Base-by-base conservation (phyloP, 2,888 invertebrate species). In the Polydrusus pterygomalis region DNA sequence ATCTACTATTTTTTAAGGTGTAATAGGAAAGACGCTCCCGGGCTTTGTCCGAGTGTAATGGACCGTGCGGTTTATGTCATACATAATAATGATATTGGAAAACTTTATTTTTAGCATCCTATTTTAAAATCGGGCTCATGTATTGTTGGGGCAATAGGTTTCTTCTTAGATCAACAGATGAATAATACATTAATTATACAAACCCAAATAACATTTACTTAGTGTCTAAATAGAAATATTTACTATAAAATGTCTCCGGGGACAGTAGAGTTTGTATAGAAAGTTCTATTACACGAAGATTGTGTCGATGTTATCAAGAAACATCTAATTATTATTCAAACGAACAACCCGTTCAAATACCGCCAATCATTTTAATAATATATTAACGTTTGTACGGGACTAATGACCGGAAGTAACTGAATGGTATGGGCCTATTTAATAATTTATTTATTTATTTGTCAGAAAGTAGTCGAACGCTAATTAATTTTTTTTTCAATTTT, bases 21-120 rank as follows among this genome's bases (percentile, higher is more conserved):
- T n/a, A 63, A 25, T 43, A 40, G 63, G 43, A 63, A 43, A 63
- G 45, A 63, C 63, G n/a, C 45, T 63, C 63, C 63, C 25, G 9
- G 20, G 25, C 40, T 45, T 43, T 63, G 40, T 40, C 7, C n/a
- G 63, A 63, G 63, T 20, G 20, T 25, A 63, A 63, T 43, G 43
- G 40, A 63, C 43, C 63, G 45, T 45, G 45, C 13, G 63, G 20
- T 25, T 45, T 63, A 63, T 63, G 63, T 63, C 63, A 63, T 63
- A 63, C 45, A 17, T 63, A 63, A 63, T 63, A 63, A 63, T 43
- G 18, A 63, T 63, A 43, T 43, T 20, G 63, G 43, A 62, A 62
- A 34, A 45, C 25, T 43, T 63, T 63, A 63, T 63, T 63, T 63
- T 63, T 63, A 63, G 63, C 25, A 25, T 10, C 20, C 20, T 15